Percentiles rank a stretch among this genome's conserved stretches.
These are phyloP conservation scores for Eptatretus atami DNA, from an alignment of 2,797 vertebrate genomes.

Conservation along the genomic window DNA sequence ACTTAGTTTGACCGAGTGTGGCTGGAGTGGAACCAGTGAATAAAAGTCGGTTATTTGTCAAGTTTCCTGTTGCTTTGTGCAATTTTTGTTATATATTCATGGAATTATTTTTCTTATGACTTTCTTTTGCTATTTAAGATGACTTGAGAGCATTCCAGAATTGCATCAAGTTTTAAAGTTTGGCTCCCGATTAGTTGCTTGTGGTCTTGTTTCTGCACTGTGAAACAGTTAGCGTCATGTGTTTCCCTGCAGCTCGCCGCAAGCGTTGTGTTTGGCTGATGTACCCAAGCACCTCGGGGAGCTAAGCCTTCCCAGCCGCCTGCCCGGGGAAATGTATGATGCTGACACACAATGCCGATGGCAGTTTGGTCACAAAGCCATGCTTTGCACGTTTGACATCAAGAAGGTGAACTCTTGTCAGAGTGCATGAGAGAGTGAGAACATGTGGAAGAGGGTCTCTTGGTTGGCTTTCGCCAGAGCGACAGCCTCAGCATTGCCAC, in stretches of 20 bases:
- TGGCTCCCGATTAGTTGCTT: too few relatives aligned
- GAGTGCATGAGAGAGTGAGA: neutral
- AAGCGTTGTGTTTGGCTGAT: conserved; percentile 41
- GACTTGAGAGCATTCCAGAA: too few relatives aligned
- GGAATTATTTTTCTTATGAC: too few relatives aligned
- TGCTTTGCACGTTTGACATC: conserved; percentile 45
- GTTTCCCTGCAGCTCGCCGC: conserved; percentile 24
- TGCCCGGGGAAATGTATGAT: conserved; percentile 49
- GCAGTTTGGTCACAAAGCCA: conserved; percentile 68
- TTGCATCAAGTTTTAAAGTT: too few relatives aligned
- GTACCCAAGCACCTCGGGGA: conserved; percentile 32
- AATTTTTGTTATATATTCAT: too few relatives aligned
- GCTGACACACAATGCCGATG: conserved; percentile 65
- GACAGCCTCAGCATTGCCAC: too few relatives aligned
- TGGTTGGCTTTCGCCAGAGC: neutral
- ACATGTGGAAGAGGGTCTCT: neutral
- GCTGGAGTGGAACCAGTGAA: too few relatives aligned
- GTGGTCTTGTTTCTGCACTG: too few relatives aligned
- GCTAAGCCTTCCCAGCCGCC: conserved; percentile 40
- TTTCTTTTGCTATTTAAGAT: too few relatives aligned
- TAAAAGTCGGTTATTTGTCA: too few relatives aligned
- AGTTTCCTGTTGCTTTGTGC: too few relatives aligned
- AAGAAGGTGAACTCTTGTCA: conserved; percentile 29
- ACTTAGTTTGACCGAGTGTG: too few relatives aligned
- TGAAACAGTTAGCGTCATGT: neutral